Base-by-base conservation (phyloP, 2,888 invertebrate genomes). In the Tromatobia lineatoria region DNA sequence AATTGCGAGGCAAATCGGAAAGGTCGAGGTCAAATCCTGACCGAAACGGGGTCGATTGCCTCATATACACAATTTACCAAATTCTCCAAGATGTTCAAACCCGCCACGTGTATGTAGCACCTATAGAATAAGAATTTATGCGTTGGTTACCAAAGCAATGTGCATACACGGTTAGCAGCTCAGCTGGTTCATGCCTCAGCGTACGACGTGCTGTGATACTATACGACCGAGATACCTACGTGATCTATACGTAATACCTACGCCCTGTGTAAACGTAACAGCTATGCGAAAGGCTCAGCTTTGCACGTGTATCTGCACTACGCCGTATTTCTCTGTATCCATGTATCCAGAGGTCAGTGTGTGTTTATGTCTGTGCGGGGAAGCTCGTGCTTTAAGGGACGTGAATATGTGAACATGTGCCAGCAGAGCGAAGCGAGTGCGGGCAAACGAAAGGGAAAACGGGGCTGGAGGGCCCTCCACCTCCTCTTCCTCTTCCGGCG, bases 391-490 rank as follows among this genome's bases (percentile, higher is more conserved):
- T 80, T 80, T 64, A 76, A 80, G 67, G 64, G 73, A 20, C 7
- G 52, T 45, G 38, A 77, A 71, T 89, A 90, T 90, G 91, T 90
- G 90, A 91, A 91, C 66, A 67, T 92, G 90, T 92, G 90, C 90
- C 90, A 91, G 87, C 45, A 76, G 73, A 71, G 69, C 70, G 71
- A 59, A 42, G 73, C 76, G 80, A 83, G 87, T 86, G 88, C 86
- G 88, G 87, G 84, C 87, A 88, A 91, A 90, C 88, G 91, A 91
- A 91, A 91, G 91, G 88, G 91, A 91, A 91, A 91, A 89, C 90
- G 89, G 87, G 90, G 89, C 85, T 89, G 89, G 88, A 89, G 89
- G 88, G 89, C 88, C 83, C 73, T 50, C 50, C 80, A 47, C 81
- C 74, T 66, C 66, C 84, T 77, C 83, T 71, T 42, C 70, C 78